Evolutionary conservation across 2,888 invertebrate species (phyloP).

Genomic region (Lasioglossum villosulum): DNA sequence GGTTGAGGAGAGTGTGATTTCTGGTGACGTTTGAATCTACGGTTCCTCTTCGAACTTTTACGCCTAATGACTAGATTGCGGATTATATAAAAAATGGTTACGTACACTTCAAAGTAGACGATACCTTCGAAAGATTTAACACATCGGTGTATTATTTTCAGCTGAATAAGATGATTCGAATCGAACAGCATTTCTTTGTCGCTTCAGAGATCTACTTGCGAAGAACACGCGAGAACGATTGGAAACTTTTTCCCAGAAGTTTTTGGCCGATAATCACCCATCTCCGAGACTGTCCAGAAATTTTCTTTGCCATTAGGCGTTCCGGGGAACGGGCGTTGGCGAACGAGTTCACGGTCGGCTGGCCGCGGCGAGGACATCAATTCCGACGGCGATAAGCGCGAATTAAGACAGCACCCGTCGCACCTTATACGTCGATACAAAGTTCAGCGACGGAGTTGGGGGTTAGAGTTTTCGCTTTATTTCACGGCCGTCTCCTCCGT

Average conservation of each 20-base stretch:
- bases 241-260: background rate
- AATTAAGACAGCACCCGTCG: constrained; percentile 54
- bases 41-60: no score
- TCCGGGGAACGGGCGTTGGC: background rate
- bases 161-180: background rate
- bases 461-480: constrained; percentile 69
- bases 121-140: no score
- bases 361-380: constrained; percentile 25
- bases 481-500: constrained; percentile 66
- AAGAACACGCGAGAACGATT: background rate
- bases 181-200: background rate
- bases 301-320: constrained; percentile 20
- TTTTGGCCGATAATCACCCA: background rate
- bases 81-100: no score
- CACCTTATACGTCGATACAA: constrained; percentile 50
- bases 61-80: no score
- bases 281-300: constrained; percentile 6
- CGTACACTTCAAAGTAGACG: no score
- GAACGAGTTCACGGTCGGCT: constrained; percentile 4
- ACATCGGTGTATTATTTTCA: no score
- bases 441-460: constrained; percentile 28
- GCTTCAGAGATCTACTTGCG: background rate
- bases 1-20: background rate
- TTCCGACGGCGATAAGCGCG: constrained; percentile 40
- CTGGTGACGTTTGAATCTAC: background rate